Evolutionary conservation across 2,113 vertebrate species (phyloP), one percentile per base, ranked within the genome.

Genomic region (Excalfactoria chinensis): DNA sequence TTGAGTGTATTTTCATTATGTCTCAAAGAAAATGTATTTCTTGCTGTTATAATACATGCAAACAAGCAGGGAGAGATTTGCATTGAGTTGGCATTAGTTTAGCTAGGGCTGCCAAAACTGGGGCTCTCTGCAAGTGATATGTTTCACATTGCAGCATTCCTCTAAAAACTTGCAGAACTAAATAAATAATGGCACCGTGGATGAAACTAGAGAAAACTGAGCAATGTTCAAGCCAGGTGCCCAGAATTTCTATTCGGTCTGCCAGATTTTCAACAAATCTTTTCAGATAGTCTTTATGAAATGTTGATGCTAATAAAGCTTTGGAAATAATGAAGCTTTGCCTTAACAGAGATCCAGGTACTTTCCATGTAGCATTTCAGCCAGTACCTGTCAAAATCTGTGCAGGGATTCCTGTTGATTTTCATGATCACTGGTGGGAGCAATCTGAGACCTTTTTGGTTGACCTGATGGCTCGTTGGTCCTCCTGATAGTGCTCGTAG

Each of bases 111-210:
- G 93, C 96, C 95, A 96, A 96, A 94, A 91, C 82, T 69, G 56
- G 58, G 64, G 79, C 87, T 89, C 87, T 91, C 68, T 85, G 93
- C 85, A 89, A 96, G 83, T 77, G 84, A 93, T 94, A 75, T 40
- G 90, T 94, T 96, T 94, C 93, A 95, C 72, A 86, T 93, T 92
- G 89, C 89, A 93, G 70, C 87, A 86, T 93, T 95, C 84, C 93
- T 89, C 79, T 81, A 40, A 80, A 91, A 95, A 93, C 76, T 89
- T 82, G 85, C 82, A 89, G 94, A 95, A 95, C 95, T 93, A 94
- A 95, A 96, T 93, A 95, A 95, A 95, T 95, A 92, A 91, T 32
- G 69, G 82, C 72, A 91, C 64, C 5, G 0, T 93, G 72, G 78
- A 82, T 89, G 93, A 93, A 96, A 93, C 72, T 71, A 62, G 89